These are phyloP conservation scores for Pycnomerus fuliginosus DNA, from an alignment of 2,888 invertebrate genomes.

Conservation along the genomic window DNA sequence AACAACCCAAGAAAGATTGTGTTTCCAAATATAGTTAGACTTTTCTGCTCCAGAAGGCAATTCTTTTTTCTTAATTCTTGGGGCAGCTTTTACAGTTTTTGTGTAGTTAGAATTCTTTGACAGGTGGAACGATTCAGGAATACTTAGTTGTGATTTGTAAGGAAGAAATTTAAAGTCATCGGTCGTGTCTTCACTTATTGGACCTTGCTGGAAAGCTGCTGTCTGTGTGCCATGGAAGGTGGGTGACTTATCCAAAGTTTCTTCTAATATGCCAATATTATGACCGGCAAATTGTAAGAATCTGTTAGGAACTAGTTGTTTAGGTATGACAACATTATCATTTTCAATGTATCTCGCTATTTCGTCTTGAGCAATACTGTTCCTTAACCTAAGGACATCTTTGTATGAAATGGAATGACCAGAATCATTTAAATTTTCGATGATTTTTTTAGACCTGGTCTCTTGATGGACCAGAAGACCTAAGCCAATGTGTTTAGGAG, in stretches of 20 bases:
- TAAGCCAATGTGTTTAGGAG: constrained; percentile 20
- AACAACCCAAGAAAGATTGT: background rate
- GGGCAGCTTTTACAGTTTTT: constrained; percentile 1
- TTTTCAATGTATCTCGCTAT: constrained; percentile 16
- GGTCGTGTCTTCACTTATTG: background rate
- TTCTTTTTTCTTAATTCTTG: background rate
- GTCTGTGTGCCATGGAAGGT: constrained; percentile 29
- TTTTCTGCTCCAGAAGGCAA: background rate
- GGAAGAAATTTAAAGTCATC: background rate
- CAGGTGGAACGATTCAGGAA: constrained; percentile 4
- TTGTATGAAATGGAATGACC: constrained; percentile 20
- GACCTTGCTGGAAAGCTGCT: constrained; percentile 16
- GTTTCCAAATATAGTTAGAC: background rate
- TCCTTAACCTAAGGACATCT: constrained; percentile 15
- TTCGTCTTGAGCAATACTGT: constrained; percentile 24
- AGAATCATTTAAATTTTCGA: constrained; percentile 16
- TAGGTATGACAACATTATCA: constrained; percentile 9
- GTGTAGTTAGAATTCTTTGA: too few species aligned
- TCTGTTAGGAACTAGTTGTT: constrained; percentile 14
- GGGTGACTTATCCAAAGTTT: constrained; percentile 24
- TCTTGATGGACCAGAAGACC: constrained; percentile 10
- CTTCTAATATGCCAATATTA: constrained; percentile 28
- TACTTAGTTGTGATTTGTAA: background rate
- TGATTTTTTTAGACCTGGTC: constrained; percentile 17
- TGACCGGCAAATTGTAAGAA: constrained; percentile 26